Base-by-base conservation (phyloP, 2,888 invertebrate genomes). In the Drosophila nigritarsus region DNA sequence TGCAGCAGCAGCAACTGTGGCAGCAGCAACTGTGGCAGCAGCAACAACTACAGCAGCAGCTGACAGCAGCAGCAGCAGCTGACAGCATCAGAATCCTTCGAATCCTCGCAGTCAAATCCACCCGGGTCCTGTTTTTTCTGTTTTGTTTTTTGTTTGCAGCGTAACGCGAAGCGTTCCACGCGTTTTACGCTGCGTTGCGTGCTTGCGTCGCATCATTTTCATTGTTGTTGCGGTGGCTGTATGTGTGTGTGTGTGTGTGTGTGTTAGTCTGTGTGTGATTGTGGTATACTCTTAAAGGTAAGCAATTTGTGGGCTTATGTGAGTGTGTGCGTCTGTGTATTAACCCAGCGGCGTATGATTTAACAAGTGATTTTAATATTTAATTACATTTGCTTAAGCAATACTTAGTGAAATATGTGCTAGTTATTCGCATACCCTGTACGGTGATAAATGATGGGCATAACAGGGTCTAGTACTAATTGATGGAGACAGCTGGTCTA, bases 41-140 rank as follows among this genome's bases (percentile, higher is more conserved):
- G 18, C 55, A 60, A 30, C 15, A 55, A 15, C 36, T 49, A 8
- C 53, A 55, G 58, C 38, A 42, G 29, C 36, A 51, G 48, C 65
- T 66, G 40, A 53, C 42, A 42, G 29, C 36, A 51, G 48, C 65
- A 68, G 40, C 66, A 74, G 69, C 42, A 45, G 51, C 70, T 70
- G 75, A 65, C 74, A 64, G 53, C 27, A 78, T 29, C 73, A 77
- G 36, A 58, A 58, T 67, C 50, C 73, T 55, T 27, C 42, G 58
- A 11, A 34, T 65, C 48, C 65, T 53, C 51, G 32, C 65, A 72
- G 69, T 38, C 72, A 81, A 84, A 81, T 87, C 87, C 84, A 87
- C 72, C 60, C 60, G 87, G 78, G 78, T 63, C 64, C 67, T 69
- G 66, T 75, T 84, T 78, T 45, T 45, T 24, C 15, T 45, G 5